These are phyloP conservation scores for Petrocephalus sullivani DNA, from an alignment of 2,797 vertebrate genomes.

Conservation along the genomic window DNA sequence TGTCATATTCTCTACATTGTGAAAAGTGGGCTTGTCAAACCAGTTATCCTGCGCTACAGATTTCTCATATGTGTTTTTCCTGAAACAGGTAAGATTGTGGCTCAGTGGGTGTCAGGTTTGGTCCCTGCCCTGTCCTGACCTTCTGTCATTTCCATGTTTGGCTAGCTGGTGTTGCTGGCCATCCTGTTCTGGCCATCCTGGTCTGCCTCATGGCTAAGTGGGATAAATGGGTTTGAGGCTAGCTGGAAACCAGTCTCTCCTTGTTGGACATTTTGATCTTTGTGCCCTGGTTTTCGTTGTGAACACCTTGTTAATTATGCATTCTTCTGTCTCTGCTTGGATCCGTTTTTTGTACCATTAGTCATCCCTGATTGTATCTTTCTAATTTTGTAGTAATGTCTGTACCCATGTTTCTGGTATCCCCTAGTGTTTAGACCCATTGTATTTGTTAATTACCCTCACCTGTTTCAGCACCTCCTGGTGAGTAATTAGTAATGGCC, in stretches of 20 bases:
- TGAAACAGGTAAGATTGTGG: neutral
- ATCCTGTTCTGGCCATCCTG: no score
- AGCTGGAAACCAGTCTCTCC: neutral
- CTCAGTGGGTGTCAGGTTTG: neutral
- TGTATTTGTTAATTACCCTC: neutral
- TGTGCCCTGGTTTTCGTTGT: neutral
- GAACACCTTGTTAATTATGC: neutral
- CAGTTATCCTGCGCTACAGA: neutral
- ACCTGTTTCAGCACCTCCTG: neutral
- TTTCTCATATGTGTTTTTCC: neutral
- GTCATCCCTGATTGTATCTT: neutral
- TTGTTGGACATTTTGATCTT: no score
- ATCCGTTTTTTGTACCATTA: neutral
- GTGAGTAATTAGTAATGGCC: neutral
- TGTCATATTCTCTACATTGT: neutral
- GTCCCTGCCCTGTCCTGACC: neutral
- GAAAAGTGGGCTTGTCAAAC: neutral
- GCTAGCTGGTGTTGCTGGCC: neutral
- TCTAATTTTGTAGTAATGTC: neutral
- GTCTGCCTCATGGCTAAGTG: neutral
- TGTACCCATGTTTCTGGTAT: neutral
- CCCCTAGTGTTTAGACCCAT: neutral
- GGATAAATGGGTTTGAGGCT: neutral
- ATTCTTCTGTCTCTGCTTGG: neutral
- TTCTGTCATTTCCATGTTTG: neutral